Conservation (phyloP, 1,140 invertebrate species). For the Bombus turneri region DNA sequence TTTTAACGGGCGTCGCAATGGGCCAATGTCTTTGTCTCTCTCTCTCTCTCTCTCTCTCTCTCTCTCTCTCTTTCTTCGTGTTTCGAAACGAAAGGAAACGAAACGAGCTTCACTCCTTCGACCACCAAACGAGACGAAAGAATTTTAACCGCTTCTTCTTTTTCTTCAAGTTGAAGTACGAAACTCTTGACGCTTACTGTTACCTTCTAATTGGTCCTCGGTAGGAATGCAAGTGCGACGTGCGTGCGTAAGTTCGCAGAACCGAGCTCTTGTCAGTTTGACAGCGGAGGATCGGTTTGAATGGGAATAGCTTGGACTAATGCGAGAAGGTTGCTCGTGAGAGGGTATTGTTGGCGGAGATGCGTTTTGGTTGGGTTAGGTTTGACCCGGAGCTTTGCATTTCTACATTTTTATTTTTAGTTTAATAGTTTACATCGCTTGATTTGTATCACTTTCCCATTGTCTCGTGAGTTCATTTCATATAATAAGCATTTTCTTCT, state of each 20-base stretch:
- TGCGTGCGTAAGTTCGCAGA: not conserved
- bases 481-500: too few species aligned
- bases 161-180: not conserved
- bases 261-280: slow-evolving; percentile 3
- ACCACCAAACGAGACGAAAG: slow-evolving; percentile 24
- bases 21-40: slow-evolving; percentile 29
- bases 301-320: not conserved
- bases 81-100: slow-evolving; percentile 5
- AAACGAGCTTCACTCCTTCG: not conserved
- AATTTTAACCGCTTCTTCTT: not conserved
- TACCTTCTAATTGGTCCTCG: slow-evolving; percentile 22
- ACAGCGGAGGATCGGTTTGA: not conserved
- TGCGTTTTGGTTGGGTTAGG: not conserved
- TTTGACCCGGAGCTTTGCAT: not conserved
- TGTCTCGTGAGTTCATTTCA: too few species aligned
- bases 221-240: not conserved
- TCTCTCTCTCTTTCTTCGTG: not conserved
- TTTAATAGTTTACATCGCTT: not conserved
- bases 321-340: not conserved
- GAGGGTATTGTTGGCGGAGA: not conserved
- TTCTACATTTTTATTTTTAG: not conserved
- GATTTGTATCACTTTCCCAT: too few species aligned
- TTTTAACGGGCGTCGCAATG: slow-evolving; percentile 56
- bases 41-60: not conserved
- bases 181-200: not conserved